Evolutionary conservation across 2,113 vertebrate genomes (phyloP), one percentile per base, ranked within the genome.

Genomic region (Seriola quinqueradiata): DNA sequence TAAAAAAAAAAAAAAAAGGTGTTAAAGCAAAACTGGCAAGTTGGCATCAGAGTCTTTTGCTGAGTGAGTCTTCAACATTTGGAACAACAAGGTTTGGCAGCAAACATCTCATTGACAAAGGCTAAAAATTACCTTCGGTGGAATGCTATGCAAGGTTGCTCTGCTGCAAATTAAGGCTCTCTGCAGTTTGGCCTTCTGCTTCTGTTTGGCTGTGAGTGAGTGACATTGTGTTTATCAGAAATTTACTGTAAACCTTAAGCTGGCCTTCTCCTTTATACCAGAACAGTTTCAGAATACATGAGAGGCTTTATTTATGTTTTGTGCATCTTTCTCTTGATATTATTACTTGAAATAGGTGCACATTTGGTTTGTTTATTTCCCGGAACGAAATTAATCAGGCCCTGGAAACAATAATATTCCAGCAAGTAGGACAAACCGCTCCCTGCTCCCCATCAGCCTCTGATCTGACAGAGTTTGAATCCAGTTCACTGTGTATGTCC

Each of bases 381-480:
- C 1, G 1, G n/a, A 82, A 74, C 11, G 54, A 52, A 70, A 58
- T 70, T 73, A 88, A 59, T 76, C 73, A 59, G 48, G n/a, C 17
- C 50, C n/a, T 44, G 14, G n/a, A 70, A 78, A 75, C 54, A 65
- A 50, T 40, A 55, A 28, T 57, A 23, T 79, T 59, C 11, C 36
- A 75, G 69, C 65, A 87, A 83, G 44, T 83, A 83, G 87, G 82
- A 78, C 82, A 89, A 65, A 38, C 76, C 66, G 23, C 59, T 68
- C 73, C 70, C 65, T 69, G 64, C 69, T 84, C 59, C 79, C 19
- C 50, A 44, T 48, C 64, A 65, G 65, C 68, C 70, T 85, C 63
- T 75, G 72, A 86, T 82, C 75, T 71, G 68, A 79, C 61, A 82
- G 74, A 70, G 66, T 81, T 72, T 66, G 76, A 73, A 66, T 72